Percentiles rank a stretch among this genome's conserved stretches.
Conservation (phyloP, 1,140 invertebrate genomes). For the Dreissena rostriformis region DNA sequence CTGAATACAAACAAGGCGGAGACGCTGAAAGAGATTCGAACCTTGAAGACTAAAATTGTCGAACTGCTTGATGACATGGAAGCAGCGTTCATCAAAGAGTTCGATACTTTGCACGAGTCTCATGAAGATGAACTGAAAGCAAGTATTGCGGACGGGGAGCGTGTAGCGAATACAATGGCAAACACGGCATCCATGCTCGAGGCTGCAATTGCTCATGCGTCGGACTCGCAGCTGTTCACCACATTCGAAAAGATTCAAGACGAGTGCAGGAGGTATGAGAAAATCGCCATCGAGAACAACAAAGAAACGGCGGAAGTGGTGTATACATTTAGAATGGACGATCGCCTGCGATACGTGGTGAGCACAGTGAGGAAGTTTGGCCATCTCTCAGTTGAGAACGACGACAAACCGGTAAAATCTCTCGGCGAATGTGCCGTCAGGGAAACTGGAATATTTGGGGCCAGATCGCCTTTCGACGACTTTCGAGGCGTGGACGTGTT, state of each 20-base stretch:
- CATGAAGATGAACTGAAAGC: slow-evolving; percentile 14
- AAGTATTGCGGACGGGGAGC: slow-evolving; percentile 23
- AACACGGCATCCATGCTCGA: too few species aligned
- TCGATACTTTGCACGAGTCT: slow-evolving; percentile 38
- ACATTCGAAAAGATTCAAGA: slow-evolving; percentile 46
- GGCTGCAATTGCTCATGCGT: too few species aligned
- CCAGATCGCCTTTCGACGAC: slow-evolving; percentile 34
- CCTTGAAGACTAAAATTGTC: slow-evolving; percentile 30
- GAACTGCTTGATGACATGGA: slow-evolving; percentile 40
- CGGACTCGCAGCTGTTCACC: too few species aligned
- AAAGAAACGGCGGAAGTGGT: slow-evolving; percentile 42
- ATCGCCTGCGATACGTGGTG: slow-evolving; percentile 6
- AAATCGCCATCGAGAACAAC: slow-evolving; percentile 13
- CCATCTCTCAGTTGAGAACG: slow-evolving; percentile 43
- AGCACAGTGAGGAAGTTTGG: slow-evolving; percentile 43
- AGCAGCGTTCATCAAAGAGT: slow-evolving; percentile 28
- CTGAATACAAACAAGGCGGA: slow-evolving; percentile 10
- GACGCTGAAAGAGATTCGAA: slow-evolving; percentile 22
- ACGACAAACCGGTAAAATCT: neutral
- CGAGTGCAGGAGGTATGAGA: slow-evolving; percentile 43
- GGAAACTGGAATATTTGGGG: slow-evolving; percentile 42
- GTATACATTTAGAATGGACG: slow-evolving; percentile 50
- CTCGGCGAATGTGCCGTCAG: neutral
- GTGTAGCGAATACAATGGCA: slow-evolving; percentile 4
- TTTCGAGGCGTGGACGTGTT: slow-evolving; percentile 31